Base-by-base conservation (phyloP, 1,140 invertebrate species). In the Drosophila kanapiae region DNA sequence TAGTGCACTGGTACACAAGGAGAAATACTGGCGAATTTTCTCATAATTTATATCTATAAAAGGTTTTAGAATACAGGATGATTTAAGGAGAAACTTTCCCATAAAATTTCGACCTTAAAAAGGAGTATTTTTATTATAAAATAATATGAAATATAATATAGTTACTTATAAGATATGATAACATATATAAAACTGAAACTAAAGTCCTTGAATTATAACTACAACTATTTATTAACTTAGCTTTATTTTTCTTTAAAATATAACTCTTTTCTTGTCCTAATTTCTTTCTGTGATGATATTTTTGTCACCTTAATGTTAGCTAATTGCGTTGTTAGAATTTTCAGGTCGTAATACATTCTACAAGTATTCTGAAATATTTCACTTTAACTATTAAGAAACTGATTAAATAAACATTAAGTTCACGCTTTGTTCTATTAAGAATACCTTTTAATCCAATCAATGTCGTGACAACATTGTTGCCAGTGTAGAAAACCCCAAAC, bases 1-100 rank as follows among this genome's bases (percentile, higher is more conserved):
- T 27, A 49, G 8, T 70, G 67, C 69, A 72, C 53, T 57, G 68
- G 18, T 54, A 27, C 53, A 54, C 53, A n/a, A 0, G 18, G 16
- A 54, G 33, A 54, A 23, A 23, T 3, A 23, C 23, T 23, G 23
- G 1, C 3, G 3, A 23, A 23, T 23, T 23, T 23, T 3, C 3
- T 23, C 23, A 23, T n/a, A 23, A 2, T 23, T 23, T 23, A 23
- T 23, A 23, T 23, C 23, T 23, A 23, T 23, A 23, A 23, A 23
- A 23, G 23, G 23, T 23, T 23, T 2, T 23, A 23, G 23, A 1
- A 23, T 23, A 1, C 3, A 23, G 23, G 23, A 2, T 23, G 23
- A 23, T 23, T 23, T 23, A 23, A 23, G 1, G 23, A 23, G 1
- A 23, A 23, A 3, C 23, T 23, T 23, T 23, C 23, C 3, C 23